Evolutionary conservation across 2,113 vertebrate species (phyloP).

Genomic region (Menidia beryllina): DNA sequence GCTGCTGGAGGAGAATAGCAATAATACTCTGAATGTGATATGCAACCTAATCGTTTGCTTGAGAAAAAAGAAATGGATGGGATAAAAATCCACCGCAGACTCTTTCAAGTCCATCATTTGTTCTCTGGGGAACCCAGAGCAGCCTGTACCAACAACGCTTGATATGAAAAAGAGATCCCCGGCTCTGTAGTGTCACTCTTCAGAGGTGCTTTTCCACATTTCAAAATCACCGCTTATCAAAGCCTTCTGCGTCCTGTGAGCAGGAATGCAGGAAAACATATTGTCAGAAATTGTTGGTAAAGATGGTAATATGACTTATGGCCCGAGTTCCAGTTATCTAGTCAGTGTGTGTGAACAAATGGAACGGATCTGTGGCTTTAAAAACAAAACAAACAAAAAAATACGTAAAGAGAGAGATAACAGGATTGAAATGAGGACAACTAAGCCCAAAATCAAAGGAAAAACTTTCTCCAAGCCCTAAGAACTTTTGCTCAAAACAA

Average conservation of each 20-base stretch:
- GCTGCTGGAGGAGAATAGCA: conserved; percentile 39
- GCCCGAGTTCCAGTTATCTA: too few relatives aligned
- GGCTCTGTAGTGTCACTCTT: conserved; percentile 26
- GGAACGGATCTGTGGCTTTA: too few relatives aligned
- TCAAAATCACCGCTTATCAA: conserved; percentile 36
- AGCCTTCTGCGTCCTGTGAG: conserved; percentile 33
- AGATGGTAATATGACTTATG: too few relatives aligned
- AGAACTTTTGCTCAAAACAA: too few relatives aligned
- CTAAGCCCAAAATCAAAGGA: too few relatives aligned
- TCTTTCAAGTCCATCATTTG: conserved; percentile 37
- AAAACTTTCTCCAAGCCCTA: too few relatives aligned
- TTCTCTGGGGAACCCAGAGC: conserved; percentile 7
- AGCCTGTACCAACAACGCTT: not conserved
- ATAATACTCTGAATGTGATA: conserved; percentile 30
- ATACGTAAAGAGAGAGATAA: too few relatives aligned
- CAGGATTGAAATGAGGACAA: too few relatives aligned
- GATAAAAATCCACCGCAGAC: conserved; percentile 2
- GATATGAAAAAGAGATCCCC: conserved; percentile 14
- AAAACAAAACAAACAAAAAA: too few relatives aligned
- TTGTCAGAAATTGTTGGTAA: too few relatives aligned
- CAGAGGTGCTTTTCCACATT: conserved; percentile 14
- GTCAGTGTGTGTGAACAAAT: too few relatives aligned
- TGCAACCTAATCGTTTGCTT: conserved; percentile 32
- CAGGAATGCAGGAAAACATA: too few relatives aligned
- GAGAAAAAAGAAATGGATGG: not conserved